Evolutionary conservation across 1,140 invertebrate genomes (phyloP).

Genomic region (Zaprionus vittiger): DNA sequence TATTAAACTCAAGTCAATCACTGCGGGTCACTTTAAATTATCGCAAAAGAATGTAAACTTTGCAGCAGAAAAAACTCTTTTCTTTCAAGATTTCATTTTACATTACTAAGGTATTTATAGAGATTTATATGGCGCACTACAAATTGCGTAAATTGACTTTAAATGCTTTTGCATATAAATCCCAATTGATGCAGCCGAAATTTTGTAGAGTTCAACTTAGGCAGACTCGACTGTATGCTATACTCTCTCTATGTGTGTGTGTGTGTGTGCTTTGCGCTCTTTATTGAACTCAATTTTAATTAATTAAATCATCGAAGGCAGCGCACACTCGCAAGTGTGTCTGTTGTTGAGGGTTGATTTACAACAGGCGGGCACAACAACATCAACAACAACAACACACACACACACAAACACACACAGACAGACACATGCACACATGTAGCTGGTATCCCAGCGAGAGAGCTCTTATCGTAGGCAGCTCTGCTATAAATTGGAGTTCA

Average conservation of each 20-base stretch:
- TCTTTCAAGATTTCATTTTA: neutral
- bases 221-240: conserved; percentile 27
- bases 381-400: conserved; percentile 21
- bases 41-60: neutral
- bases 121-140: conserved; percentile 1
- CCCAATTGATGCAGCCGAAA: neutral
- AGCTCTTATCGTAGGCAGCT: conserved; percentile 51
- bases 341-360: conserved; percentile 64
- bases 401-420: conserved; percentile 14
- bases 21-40: no score
- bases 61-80: neutral
- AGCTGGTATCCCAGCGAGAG: conserved; percentile 5
- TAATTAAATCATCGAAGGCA: conserved; percentile 82
- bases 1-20: no score
- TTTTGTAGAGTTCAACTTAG: conserved; percentile 9
- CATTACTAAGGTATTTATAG: neutral
- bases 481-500: conserved; percentile 79
- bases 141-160: conserved; percentile 9
- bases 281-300: conserved; percentile 83
- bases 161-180: conserved; percentile 7
- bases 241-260: neutral
- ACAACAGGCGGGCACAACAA: conserved; percentile 44
- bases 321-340: conserved; percentile 34
- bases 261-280: conserved; percentile 47
- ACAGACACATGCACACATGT: neutral